Evolutionary conservation across 2,797 vertebrate species (phyloP).

Genomic region (Steatocranus sp.): DNA sequence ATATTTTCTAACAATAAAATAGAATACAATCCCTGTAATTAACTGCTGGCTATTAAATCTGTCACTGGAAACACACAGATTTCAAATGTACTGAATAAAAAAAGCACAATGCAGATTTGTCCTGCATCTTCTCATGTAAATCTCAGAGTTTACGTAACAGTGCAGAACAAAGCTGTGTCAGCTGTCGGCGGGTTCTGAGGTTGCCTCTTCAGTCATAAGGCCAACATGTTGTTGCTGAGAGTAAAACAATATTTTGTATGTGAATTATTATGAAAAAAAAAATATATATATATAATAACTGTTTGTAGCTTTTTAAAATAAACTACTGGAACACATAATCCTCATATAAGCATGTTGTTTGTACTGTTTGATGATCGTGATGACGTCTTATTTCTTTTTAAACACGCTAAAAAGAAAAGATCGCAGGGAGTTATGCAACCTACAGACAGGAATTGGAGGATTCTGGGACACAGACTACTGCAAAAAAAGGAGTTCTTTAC

Average conservation of each 20-base stretch:
- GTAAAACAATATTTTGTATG: neutral
- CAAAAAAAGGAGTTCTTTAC: neutral
- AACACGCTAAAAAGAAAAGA: neutral
- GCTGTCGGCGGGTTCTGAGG: neutral
- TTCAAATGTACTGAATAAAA: neutral
- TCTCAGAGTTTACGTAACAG: neutral
- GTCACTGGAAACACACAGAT: neutral
- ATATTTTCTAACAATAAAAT: neutral
- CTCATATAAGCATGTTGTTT: neutral
- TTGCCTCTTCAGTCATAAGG: neutral
- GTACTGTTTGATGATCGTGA: neutral
- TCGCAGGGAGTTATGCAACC: conserved; percentile 1
- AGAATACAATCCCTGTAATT: neutral
- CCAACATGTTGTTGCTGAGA: neutral
- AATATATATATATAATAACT: neutral
- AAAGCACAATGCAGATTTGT: neutral
- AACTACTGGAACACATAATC: neutral
- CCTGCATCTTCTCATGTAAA: neutral
- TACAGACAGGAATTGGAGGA: conserved; percentile 14
- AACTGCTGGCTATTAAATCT: neutral
- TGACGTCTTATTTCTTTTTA: neutral
- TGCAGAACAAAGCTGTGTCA: neutral
- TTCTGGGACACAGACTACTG: neutral
- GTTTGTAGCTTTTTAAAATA: neutral
- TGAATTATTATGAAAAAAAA: neutral